Evolutionary conservation across 53 echinoderm and acorn worm genomes (phyloP), one percentile per base, ranked within the genome.

Genomic region (Patiria pectinifera): DNA sequence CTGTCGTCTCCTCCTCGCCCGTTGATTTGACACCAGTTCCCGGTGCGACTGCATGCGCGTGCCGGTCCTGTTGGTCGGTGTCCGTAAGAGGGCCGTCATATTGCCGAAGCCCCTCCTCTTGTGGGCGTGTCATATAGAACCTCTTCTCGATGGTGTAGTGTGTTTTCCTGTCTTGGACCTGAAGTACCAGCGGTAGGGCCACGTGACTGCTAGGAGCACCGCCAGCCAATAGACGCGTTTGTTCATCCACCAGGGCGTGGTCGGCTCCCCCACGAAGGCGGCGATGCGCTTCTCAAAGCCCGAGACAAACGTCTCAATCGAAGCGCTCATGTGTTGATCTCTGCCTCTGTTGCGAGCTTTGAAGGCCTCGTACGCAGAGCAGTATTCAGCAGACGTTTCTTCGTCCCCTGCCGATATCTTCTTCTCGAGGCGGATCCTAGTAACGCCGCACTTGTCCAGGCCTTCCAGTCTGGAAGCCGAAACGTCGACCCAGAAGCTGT

Each of bases 121-220:
- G 59, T 26, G 78, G 88, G 12, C 78, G 77, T 24, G 78, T 61
- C 78, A 88, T 19, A 77, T 88, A 88, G 62, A 78, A 78, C 78
- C 5, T 78, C 63, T 88, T 78, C 35, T 7, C 11, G 87, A 87
- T 87, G 76, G 77, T 26, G 44, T 87, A 88, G 60, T 88, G 77
- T 8, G 88, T 88, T 58, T 88, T 88, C 5, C 88, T 5, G 88
- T 88, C 59, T 88, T 88, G 25, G 88, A 77, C 61, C 88, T 58
- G 62, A 88, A 88, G 77, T 72, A 87, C 87, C 87, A 87, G 43
- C 87, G 87, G 53, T 87, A 87, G 19, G 87, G 87, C 87, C 87
- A 87, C 14, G 87, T 87, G 76, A 87, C 76, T 58, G 48, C 88
- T 6, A 88, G 62, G 60, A 88, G 3, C 61, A 35, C 78, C 43